Base-by-base conservation (phyloP, 2,888 invertebrate species). In the Seira ritae region DNA sequence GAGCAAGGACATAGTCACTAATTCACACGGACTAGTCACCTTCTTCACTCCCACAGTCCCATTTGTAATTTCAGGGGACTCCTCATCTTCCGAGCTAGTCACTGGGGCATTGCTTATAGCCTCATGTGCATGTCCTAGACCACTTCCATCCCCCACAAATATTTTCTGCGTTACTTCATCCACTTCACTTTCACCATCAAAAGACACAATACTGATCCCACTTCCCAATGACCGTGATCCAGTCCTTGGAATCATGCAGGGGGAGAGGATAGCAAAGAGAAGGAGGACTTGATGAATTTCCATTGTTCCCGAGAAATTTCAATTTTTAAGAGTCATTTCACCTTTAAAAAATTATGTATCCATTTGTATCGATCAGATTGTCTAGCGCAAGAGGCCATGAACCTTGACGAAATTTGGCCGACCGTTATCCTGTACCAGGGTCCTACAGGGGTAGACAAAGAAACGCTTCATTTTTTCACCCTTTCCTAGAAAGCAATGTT, bases 151-250 rank as follows among this genome's bases (percentile, higher is more conserved):
- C 66, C 74, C 74, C 0, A 23, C 70, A 42, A 60, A 19, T 24
- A 15, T 24, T 24, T n/a, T n/a, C n/a, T n/a, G n/a, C n/a, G 17
- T 69, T 15, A 50, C 31, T 67, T 79, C 73, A 1, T 80, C 80
- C n/a, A n/a, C n/a, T n/a, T n/a, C n/a, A n/a, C n/a, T n/a, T 6
- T 68, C 62, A 10, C 12, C 65, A 17, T 80, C 80, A 22, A 74
- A 80, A 10, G 80, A 80, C 73, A 74, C 81, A 46, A 81, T 74
- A 75, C 80, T 72, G 20, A 84, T 55, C 19, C 72, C 80, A 79
- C 80, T 79, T 65, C 86, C 86, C 70, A 87, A 67, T 19, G 86
- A 84, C 22, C 86, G 66, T 22, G 86, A 85, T 15, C 86, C 86
- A 55, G 82, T 85, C 60, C 85, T 81, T 12, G 87, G 87, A 17